A percentile compares a stretch with the other conserved stretches of the same genome.
Evolutionary conservation across 2,113 vertebrate species (phyloP).

Genomic region (Cavia aperea): DNA sequence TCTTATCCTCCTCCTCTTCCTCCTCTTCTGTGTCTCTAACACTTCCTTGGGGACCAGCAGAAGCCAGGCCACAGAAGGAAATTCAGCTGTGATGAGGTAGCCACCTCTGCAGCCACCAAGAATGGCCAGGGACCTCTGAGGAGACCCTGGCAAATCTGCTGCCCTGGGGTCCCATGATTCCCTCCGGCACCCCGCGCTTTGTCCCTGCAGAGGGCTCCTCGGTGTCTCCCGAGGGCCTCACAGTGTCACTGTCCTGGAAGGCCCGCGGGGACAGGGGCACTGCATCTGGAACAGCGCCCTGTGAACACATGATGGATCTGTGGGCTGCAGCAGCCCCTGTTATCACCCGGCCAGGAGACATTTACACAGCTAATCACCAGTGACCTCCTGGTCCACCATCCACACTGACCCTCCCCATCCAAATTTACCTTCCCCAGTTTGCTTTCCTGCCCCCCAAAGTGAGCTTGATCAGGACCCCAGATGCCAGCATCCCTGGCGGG

Average conservation of each 20-base stretch:
- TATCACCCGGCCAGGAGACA: rapidly evolving
- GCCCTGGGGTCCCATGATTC: neutral
- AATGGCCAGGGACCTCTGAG: neutral
- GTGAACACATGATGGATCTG: rapidly evolving
- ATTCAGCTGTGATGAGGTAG: too few relatives aligned
- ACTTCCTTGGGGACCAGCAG: too few relatives aligned
- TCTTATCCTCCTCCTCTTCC: rapidly evolving
- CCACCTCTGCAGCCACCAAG: neutral
- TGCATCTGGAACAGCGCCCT: rapidly evolving
- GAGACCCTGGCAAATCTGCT: neutral
- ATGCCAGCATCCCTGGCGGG: rapidly evolving
- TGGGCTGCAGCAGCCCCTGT: neutral
- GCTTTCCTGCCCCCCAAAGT: neutral
- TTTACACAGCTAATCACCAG: neutral
- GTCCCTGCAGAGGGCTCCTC: neutral
- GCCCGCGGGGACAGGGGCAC: neutral
- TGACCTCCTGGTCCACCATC: rapidly evolving
- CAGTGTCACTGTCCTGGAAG: neutral
- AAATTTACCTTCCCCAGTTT: neutral
- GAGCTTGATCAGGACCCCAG: neutral
- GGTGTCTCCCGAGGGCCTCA: neutral
- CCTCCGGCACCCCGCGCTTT: neutral
- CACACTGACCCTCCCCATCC: rapidly evolving
- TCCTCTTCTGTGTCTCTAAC: neutral
- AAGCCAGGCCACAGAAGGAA: neutral